Evolutionary conservation across 2,113 vertebrate genomes (phyloP).

Genomic region (Hypanus sabinus): DNA sequence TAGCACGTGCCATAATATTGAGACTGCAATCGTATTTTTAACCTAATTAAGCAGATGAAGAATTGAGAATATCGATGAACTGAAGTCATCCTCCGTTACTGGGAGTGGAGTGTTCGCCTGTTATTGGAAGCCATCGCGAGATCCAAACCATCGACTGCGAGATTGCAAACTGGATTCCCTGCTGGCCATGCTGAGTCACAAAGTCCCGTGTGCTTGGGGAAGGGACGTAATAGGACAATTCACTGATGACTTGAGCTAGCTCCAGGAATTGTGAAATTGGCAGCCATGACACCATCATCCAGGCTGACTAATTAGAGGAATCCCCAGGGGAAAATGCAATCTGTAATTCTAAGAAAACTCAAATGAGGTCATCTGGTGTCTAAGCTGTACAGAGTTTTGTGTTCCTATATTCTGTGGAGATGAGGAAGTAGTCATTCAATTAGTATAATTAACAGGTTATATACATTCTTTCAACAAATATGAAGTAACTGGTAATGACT

Average conservation of each 20-base stretch:
- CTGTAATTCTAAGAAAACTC: not conserved
- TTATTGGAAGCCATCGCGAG: not conserved
- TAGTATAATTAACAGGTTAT: not conserved
- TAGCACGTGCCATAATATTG: not conserved
- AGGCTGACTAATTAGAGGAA: not conserved
- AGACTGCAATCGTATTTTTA: not conserved
- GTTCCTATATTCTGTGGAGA: not conserved
- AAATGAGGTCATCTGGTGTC: not conserved
- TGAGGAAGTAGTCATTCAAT: no score
- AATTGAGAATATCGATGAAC: not conserved
- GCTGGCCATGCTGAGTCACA: no score
- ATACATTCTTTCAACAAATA: conserved; percentile 38
- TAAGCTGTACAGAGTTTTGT: not conserved
- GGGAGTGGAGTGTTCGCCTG: not conserved
- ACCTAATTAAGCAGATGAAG: not conserved
- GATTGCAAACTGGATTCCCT: no score
- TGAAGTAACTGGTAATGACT: conserved; percentile 41
- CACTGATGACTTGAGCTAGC: not conserved
- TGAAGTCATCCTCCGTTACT: not conserved
- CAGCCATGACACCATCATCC: not conserved
- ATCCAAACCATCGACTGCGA: no score
- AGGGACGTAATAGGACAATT: not conserved
- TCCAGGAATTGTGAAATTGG: not conserved
- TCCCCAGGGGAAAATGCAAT: not conserved
- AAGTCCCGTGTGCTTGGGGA: no score